These are phyloP conservation scores for Lanius collurio DNA, from an alignment of 2,113 vertebrate genomes.

Conservation along the genomic window DNA sequence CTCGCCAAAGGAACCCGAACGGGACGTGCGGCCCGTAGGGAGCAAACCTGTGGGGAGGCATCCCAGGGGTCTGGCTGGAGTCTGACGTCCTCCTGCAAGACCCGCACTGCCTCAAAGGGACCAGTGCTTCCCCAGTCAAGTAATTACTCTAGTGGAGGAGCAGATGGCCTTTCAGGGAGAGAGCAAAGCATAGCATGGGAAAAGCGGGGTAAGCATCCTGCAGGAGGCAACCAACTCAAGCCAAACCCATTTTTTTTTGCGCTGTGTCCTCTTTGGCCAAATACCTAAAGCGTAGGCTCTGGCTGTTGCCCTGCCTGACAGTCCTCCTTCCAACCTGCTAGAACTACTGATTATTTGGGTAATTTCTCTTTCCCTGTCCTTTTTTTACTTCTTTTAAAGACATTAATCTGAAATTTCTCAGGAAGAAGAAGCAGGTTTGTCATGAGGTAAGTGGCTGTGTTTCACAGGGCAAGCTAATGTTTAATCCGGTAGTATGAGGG, in stretches of 20 bases:
- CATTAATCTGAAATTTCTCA: background rate
- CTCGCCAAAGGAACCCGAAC: slow-evolving; percentile 87
- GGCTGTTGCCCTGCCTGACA: background rate
- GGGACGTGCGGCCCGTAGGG: slow-evolving; percentile 61
- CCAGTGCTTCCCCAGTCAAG: background rate
- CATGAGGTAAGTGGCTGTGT: background rate
- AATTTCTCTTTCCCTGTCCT: background rate
- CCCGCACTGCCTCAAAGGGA: background rate
- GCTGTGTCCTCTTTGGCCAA: background rate
- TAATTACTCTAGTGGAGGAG: background rate
- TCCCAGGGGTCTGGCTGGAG: background rate
- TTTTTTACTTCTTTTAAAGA: background rate
- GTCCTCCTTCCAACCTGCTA: background rate
- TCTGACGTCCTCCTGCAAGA: background rate
- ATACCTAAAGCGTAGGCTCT: background rate
- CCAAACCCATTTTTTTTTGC: background rate
- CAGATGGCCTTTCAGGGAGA: background rate
- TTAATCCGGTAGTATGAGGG: background rate
- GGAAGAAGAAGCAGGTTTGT: background rate
- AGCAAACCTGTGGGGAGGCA: slow-evolving; percentile 60
- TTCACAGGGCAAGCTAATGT: background rate
- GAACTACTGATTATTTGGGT: background rate
- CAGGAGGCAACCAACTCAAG: background rate
- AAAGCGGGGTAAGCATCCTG: background rate
- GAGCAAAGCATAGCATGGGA: background rate